Base-by-base conservation (phyloP, 2,797 vertebrate genomes). In the Gastrophryne carolinensis region DNA sequence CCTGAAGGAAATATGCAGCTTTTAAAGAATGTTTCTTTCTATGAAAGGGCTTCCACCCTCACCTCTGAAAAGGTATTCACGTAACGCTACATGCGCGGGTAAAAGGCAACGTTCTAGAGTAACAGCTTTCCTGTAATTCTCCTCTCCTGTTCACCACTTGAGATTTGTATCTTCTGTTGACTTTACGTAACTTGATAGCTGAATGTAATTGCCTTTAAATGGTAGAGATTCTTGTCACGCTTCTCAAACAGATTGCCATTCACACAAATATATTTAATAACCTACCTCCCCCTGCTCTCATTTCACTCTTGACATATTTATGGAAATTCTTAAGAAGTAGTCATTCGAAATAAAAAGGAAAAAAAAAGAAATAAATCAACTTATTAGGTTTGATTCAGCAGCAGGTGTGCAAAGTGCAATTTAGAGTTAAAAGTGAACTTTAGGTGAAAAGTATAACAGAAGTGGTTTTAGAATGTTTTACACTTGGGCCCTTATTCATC, bases 291-390 rank as follows among this genome's bases (percentile, higher is more conserved):
- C 79, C 73, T 75, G 69, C 83, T 64, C 41, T 82, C 47, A 61
- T 68, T 78, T 68, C 73, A 81, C 77, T 47, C 50, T 27, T 74
- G 34, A 12, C 53, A 80, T 79, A 83, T 82, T 82, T 80, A 81
- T 82, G 73, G 80, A 85, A 81, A 77, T 68, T 39, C 83, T 83
- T 78, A 70, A 78, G 58, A 85, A 82, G 81, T 77, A 81, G 79
- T 81, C 74, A 72, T 61, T n/a, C n/a, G n/a, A n/a, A n/a, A n/a
- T n/a, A n/a, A n/a, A n/a, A n/a, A 52, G 72, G 78, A 81, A 79
- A 62, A 66, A 80, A 78, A 84, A 73, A 72, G 5, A 44, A n/a
- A n/a, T n/a, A n/a, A n/a, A 44, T n/a, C n/a, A n/a, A n/a, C n/a
- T n/a, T n/a, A n/a, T n/a, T n/a, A n/a, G n/a, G n/a, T n/a, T n/a